A percentile compares a stretch with the other conserved stretches of the same genome.
These are phyloP conservation scores for Omphaloscelis lunosa DNA, from an alignment of 2,888 invertebrate species.

Conservation along the genomic window DNA sequence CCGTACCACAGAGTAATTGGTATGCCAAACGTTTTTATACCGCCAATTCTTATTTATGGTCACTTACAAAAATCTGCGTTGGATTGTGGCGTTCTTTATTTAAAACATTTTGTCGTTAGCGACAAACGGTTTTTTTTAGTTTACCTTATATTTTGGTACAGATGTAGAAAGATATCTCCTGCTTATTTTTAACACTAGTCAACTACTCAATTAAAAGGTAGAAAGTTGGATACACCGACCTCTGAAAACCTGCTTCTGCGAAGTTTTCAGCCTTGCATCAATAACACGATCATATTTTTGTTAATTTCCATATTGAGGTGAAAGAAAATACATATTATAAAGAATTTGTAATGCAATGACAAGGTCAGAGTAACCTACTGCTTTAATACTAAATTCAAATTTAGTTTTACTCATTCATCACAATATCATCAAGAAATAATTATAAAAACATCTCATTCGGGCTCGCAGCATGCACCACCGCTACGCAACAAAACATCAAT, in stretches of 20 bases:
- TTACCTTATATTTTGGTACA: background rate
- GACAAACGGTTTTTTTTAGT: background rate
- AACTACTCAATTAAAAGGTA: background rate
- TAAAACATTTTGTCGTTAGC: background rate
- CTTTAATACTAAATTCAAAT: background rate
- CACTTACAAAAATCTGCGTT: background rate
- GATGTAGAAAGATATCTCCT: background rate
- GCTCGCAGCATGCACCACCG: constrained; percentile 60
- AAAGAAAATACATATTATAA: background rate
- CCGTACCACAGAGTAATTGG: constrained; percentile 72
- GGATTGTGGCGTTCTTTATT: background rate
- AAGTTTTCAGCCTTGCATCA: background rate
- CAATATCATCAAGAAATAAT: constrained; percentile 55
- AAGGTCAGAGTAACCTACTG: background rate
- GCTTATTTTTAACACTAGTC: background rate
- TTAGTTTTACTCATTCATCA: constrained; percentile 34
- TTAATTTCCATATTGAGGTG: background rate
- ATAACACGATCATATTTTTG: background rate
- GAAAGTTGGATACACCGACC: background rate
- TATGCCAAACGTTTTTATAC: constrained; percentile 53
- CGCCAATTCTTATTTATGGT: constrained; percentile 60
- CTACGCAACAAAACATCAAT: constrained; percentile 59
- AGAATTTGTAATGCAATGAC: background rate
- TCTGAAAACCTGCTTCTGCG: background rate
- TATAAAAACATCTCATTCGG: constrained; percentile 59